These are phyloP conservation scores for Ormyrus rosae DNA, from an alignment of 2,888 invertebrate species.

Conservation along the genomic window DNA sequence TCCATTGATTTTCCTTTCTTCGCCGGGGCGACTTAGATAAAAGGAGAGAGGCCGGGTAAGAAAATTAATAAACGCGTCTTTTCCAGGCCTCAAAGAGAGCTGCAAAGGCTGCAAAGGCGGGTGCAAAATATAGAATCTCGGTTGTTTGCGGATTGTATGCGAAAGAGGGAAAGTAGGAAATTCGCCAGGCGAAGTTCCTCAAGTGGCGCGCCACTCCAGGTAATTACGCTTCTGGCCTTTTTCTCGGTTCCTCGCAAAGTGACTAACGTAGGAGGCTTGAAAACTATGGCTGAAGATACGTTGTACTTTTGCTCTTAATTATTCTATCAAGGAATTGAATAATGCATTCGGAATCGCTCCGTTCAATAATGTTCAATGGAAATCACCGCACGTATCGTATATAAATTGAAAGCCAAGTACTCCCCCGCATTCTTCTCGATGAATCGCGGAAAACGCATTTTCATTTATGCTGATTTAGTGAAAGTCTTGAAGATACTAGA, in stretches of 20 bases:
- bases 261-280: slow-evolving; percentile 20
- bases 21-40: neutral
- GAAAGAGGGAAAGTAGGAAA: slow-evolving; percentile 6
- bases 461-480: too few species aligned
- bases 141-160: neutral
- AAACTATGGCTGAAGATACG: too few species aligned
- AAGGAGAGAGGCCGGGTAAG: slow-evolving; percentile 11
- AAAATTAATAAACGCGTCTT: slow-evolving; percentile 44
- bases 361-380: too few species aligned
- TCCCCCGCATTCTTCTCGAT: too few species aligned
- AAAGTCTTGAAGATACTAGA: too few species aligned
- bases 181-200: slow-evolving; percentile 8
- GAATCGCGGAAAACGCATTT: neutral
- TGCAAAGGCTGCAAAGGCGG: neutral
- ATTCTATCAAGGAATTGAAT: too few species aligned
- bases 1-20: slow-evolving; percentile 36
- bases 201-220: slow-evolving; percentile 32
- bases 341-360: too few species aligned
- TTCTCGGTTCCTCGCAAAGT: slow-evolving; percentile 29
- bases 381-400: too few species aligned
- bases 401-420: too few species aligned
- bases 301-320: too few species aligned
- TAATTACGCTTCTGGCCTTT: slow-evolving; percentile 39
- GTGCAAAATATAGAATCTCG: slow-evolving; percentile 21
- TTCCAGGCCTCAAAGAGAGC: neutral